Evolutionary conservation across 2,113 vertebrate species (phyloP), one percentile per base, ranked within the genome.

Genomic region (Tragelaphus scriptus): DNA sequence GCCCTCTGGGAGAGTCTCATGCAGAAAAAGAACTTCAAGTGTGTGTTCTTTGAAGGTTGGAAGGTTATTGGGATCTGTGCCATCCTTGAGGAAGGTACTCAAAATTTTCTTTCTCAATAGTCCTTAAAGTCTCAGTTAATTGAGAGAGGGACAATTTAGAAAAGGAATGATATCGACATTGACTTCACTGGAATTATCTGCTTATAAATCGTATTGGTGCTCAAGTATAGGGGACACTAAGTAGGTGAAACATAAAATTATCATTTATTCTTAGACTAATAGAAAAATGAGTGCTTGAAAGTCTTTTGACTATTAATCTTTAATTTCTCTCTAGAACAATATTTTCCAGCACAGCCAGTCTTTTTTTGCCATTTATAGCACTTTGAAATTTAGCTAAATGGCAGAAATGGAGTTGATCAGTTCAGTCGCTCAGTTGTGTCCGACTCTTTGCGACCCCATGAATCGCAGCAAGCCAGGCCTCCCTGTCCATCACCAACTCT

Each of bases 261-360:
- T 19, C 82, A 10, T 89, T 79, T 65, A 40, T 90, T 97, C 40
- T 79, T 85, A 55, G 6, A 82, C 21, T 75, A 79, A 87, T 14
- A 87, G 89, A 94, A 89, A 97, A 94, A 87, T 17, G 17, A 90
- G 28, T 65, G 26, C 55, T 96, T 93, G 16, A 94, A 95, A 75
- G 44, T 36, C 32, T 84, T 79, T 68, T 49, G 47, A 86, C 55
- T 30, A 4, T 88, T 97, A 44, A 84, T 88, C 36, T 94, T 90
- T 82, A 17, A n/a, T 95, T 88, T 88, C 25, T 95, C 30, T 90
- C n/a, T 92, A 96, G 44, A 95, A 71, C 9, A 82, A 21, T 21
- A 75, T 91, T 93, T 95, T 89, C 58, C 71, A 56, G 19, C 47
- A 90, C 28, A 85, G 65, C 49, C 19, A 95, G 81, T 61, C 11